Evolutionary conservation across 2,113 vertebrate species (phyloP).

Genomic region (Neoarius graeffei): DNA sequence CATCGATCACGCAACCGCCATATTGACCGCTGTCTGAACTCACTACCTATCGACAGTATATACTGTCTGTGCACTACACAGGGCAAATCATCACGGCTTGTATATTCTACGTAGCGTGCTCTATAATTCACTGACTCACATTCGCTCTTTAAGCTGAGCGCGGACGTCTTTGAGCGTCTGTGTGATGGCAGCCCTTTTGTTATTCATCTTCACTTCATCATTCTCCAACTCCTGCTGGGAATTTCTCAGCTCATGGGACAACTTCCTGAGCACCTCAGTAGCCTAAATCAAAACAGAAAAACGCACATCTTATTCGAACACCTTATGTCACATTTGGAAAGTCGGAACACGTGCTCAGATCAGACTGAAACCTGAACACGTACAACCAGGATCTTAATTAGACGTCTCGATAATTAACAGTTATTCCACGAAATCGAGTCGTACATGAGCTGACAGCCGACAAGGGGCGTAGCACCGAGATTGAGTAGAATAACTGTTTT

Average conservation of each 20-base stretch:
- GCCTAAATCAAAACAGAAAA: constrained; percentile 56
- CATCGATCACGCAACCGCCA: too few species aligned
- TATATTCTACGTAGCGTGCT: not conserved
- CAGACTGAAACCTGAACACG: not conserved
- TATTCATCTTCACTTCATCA: constrained; percentile 32
- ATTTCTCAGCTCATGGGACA: constrained; percentile 51
- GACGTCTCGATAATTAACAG: too few species aligned
- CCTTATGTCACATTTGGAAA: not conserved
- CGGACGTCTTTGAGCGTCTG: constrained; percentile 39
- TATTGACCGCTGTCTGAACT: too few species aligned
- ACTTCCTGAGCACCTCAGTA: constrained; percentile 40
- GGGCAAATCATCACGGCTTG: not conserved
- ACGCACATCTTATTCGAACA: not conserved
- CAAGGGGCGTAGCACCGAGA: too few species aligned
- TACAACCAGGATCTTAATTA: not conserved
- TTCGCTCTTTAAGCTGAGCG: constrained; percentile 49
- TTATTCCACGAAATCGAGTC: too few species aligned
- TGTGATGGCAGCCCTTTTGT: constrained; percentile 51
- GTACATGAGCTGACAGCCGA: too few species aligned
- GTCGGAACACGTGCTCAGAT: not conserved
- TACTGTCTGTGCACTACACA: not conserved
- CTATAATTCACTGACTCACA: constrained; percentile 61
- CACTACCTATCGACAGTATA: not conserved
- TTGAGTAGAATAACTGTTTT: too few species aligned
- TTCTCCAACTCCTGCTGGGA: constrained; percentile 50